Conservation (phyloP, 1,140 invertebrate species). For the Potamilus streckersoni region DNA sequence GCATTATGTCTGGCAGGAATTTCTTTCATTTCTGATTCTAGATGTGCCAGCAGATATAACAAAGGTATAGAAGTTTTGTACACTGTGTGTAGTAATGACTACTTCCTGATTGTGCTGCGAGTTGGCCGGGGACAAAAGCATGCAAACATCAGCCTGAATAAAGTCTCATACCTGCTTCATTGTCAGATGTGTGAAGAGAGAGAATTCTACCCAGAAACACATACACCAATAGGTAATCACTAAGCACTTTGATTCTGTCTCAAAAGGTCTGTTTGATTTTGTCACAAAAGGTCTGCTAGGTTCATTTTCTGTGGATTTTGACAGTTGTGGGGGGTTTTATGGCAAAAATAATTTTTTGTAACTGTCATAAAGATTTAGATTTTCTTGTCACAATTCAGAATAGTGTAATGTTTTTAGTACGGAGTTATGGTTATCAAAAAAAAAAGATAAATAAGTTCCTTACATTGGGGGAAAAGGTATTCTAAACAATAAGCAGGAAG, state of each 20-base stretch:
- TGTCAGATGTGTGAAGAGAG: constrained; percentile 67
- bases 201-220: constrained; percentile 53
- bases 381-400: neutral
- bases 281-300: neutral
- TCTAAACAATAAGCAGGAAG: too few species aligned
- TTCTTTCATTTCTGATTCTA: constrained; percentile 30
- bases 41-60: constrained; percentile 62
- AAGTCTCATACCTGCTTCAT: constrained; percentile 56
- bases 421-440: too few species aligned
- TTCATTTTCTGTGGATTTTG: neutral
- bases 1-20: neutral
- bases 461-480: too few species aligned
- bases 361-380: neutral
- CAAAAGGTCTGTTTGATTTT: neutral
- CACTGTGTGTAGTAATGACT: constrained; percentile 52
- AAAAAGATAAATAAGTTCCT: too few species aligned
- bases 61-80: constrained; percentile 63
- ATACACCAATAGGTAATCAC: constrained; percentile 53
- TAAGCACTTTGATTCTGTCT: neutral
- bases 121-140: constrained; percentile 54
- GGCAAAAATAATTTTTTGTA: neutral
- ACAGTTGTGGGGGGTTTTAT: neutral
- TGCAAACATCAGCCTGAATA: constrained; percentile 52
- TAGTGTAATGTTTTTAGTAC: neutral
- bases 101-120: constrained; percentile 55